Evolutionary conservation across 2,113 vertebrate species (phyloP), one percentile per base, ranked within the genome.

Genomic region (Pterocles orientalis): DNA sequence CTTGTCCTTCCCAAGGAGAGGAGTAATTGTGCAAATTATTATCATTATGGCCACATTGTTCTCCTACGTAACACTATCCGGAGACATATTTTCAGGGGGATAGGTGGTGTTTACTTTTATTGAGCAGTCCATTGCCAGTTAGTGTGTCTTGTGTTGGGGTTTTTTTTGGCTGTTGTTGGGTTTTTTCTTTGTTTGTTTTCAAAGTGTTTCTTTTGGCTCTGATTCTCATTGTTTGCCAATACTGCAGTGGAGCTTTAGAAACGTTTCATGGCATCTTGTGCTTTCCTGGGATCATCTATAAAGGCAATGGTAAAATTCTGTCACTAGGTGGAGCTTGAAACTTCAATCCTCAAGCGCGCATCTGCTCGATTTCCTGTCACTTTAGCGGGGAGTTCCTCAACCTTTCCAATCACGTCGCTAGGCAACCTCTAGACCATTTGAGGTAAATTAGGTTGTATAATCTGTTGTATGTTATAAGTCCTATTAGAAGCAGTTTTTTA

Each of bases 291-390:
- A 15, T 66, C 65, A 6, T 18, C n/a, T 61, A 2, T 26, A 18
- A 39, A 56, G 47, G 51, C 43, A 92, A 9, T 23, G 5, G 9
- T 54, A 23, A 73, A 21, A 25, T 69, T 91, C 70, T 57, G 48
- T 87, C 97, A 92, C 95, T 96, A 97, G 97, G 72, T 96, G 97
- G 96, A 77, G 83, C 93, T 58, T 92, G 86, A 94, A 88, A 51
- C 75, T 70, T 83, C 95, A 65, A 2, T 78, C 61, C 77, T 64
- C 56, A 47, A 58, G 10, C 2, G 43, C 57, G 70, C 62, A 8
- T 50, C 23, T 16, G 11, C 12, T 64, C 82, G 56, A 88, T 96
- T 96, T 97, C 81, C 92, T 88, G 88, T 77, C 62, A 34, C 61
- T 95, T 77, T 14, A 36, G 18, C 53, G 43, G 58, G 93, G 80